These are phyloP conservation scores for Trachythela sp. DNA, from an alignment of 64 coral and sea anemone species.

Conservation along the genomic window DNA sequence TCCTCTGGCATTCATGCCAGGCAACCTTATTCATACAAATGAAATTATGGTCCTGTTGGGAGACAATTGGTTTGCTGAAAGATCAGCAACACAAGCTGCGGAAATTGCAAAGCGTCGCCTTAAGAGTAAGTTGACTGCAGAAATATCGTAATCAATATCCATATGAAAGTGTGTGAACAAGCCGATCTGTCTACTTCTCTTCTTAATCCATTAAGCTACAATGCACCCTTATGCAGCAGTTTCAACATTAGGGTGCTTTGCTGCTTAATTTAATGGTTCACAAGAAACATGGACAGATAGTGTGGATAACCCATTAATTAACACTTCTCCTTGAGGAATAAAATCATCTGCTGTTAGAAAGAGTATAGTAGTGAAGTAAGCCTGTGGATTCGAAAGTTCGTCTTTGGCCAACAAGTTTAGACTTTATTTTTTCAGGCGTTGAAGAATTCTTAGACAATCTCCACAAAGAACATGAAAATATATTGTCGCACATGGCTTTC, in stretches of 20 bases:
- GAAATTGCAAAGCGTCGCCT: constrained; percentile 1
- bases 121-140: background rate
- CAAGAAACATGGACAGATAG: too few relatives aligned
- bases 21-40: constrained; percentile 7
- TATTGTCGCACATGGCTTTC: constrained; percentile 16
- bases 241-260: too few relatives aligned
- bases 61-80: constrained; percentile 20
- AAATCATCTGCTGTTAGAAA: too few relatives aligned
- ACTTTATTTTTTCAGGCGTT: constrained; percentile 19
- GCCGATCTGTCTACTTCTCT: background rate
- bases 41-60: constrained; percentile 17
- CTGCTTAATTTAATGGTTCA: too few relatives aligned
- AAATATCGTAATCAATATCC: too few relatives aligned
- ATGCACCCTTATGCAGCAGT: too few relatives aligned
- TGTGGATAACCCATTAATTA: too few relatives aligned
- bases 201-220: too few relatives aligned
- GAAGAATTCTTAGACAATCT: constrained; percentile 60
- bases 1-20: constrained; percentile 13
- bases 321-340: too few relatives aligned
- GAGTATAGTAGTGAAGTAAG: too few relatives aligned
- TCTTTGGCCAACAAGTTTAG: background rate
- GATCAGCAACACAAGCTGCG: background rate
- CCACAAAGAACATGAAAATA: constrained; percentile 20
- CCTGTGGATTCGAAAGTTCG: too few relatives aligned
- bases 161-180: background rate